phyloP scores from a whole-genome alignment of 2,113 vertebrate species.

The Oncorhynchus masou region DNA sequence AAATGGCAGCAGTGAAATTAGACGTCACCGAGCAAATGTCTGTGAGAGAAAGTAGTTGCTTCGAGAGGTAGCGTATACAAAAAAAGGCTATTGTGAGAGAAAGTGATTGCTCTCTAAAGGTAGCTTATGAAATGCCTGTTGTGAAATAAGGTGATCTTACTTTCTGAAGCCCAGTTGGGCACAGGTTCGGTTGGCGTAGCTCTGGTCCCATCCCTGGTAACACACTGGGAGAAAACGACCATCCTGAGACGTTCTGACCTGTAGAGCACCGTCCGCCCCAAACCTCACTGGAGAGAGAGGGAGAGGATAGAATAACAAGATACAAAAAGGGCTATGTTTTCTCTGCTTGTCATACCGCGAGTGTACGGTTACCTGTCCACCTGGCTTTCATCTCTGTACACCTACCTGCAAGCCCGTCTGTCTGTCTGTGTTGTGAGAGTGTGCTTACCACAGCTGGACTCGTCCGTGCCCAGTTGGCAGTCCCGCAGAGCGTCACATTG shows the following conservation, averaged over 20 bases:
- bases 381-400: constrained; percentile 2
- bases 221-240: constrained; percentile 68
- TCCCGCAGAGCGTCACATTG: constrained; percentile 56
- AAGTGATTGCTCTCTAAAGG: too few relatives aligned
- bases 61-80: too few relatives aligned
- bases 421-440: not conserved
- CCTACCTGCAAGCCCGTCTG: not conserved
- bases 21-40: too few relatives aligned
- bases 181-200: constrained; percentile 54
- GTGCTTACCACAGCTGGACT: constrained; percentile 65
- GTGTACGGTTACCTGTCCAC: not conserved
- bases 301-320: not conserved
- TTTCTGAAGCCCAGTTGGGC: constrained; percentile 60
- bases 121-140: too few relatives aligned
- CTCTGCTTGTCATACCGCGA: not conserved
- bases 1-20: not conserved
- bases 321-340: not conserved
- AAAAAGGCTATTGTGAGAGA: too few relatives aligned
- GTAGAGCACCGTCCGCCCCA: constrained; percentile 26
- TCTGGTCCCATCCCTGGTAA: constrained; percentile 46
- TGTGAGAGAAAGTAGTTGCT: too few relatives aligned
- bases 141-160: constrained; percentile 35
- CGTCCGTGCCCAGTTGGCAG: constrained; percentile 60
- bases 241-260: constrained; percentile 56
- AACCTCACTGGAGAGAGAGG: constrained; percentile 59